phyloP scores from a whole-genome alignment of 2,888 invertebrate genomes.

The Spatulosminthurus flaviceps region DNA sequence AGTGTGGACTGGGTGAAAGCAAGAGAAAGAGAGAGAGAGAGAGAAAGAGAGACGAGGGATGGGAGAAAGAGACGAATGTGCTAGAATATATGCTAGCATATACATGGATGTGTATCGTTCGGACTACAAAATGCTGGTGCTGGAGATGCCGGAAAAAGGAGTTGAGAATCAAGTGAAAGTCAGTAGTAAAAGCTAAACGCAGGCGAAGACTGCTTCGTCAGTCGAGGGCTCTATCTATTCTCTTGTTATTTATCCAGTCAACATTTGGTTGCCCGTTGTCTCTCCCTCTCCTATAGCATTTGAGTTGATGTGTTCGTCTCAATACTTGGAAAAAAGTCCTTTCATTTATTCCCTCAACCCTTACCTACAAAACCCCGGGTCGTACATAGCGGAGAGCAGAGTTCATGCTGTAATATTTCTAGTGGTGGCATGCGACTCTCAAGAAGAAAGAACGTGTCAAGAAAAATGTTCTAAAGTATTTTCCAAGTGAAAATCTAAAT shows the following conservation, averaged over 20 bases:
- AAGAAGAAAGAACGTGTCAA: too few relatives aligned
- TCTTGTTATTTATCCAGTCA: slow-evolving; percentile 30
- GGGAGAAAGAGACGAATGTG: slow-evolving; percentile 10
- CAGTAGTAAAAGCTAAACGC: slow-evolving; percentile 38
- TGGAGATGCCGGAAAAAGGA: slow-evolving; percentile 26
- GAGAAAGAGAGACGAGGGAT: too few relatives aligned
- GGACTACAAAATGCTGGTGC: slow-evolving; percentile 11
- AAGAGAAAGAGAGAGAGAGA: too few relatives aligned
- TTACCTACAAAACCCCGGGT: neutral
- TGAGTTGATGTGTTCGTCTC: slow-evolving; percentile 2
- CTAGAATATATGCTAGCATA: neutral
- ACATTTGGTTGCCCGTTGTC: slow-evolving; percentile 27
- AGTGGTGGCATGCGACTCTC: too few relatives aligned
- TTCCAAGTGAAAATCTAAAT: neutral
- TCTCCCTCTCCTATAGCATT: slow-evolving; percentile 24
- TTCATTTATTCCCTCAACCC: neutral
- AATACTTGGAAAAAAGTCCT: neutral
- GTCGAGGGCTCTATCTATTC: slow-evolving; percentile 21
- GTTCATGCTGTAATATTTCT: too few relatives aligned
- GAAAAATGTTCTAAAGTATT: too few relatives aligned
- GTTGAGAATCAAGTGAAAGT: slow-evolving; percentile 33
- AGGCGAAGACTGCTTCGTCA: slow-evolving; percentile 35
- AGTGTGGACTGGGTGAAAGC: neutral
- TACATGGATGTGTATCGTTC: slow-evolving; percentile 22
- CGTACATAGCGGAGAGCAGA: too few relatives aligned